Evolutionary conservation across 2,113 vertebrate species (phyloP), one percentile per base, ranked within the genome.

Genomic region (Pycnonotus jocosus): DNA sequence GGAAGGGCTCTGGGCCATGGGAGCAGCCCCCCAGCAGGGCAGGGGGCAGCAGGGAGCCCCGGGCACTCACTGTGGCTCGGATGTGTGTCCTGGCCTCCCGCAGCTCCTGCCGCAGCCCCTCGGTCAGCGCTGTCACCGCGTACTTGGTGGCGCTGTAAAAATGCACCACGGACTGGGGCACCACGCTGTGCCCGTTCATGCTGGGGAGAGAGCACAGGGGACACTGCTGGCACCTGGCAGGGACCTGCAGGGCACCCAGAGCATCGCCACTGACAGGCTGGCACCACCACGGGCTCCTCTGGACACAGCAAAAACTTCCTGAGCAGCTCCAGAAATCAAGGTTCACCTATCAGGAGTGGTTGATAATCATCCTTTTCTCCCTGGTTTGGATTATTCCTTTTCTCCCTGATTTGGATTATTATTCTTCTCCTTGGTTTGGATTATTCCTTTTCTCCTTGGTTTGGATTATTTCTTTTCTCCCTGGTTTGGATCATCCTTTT

Each of bases 121-220:
- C 99, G 1, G 99, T 99, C 86, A 99, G 94, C 4, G 99, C 99
- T 0, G 99, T 99, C 81, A 99, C 99, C 0, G 99, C 99, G 1
- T 98, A 99, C 97, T 99, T 99, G 86, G 99, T 99, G 90, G 99
- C 99, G 13, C 98, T 98, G 98, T 99, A 99, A 92, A 99, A 99
- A 90, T 99, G 99, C 91, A 93, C 90, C 53, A 98, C 98, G 0
- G 99, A 98, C 61, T 97, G 98, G 4, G 98, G 97, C 38, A 97
- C 66, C 48, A 99, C 96, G 33, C 98, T 98, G 97, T 99, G 99
- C 44, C 99, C 99, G 5, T 97, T 97, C 99, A 99, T 99, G 97
- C 99, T 99, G 97, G 53, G 73, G 81, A 87, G 40, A 94, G 80
- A 91, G 81, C 82, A 96, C 74, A 74, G 80, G 48, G 60, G 45